Percentiles rank a stretch among this genome's conserved stretches.
These are phyloP conservation scores for Mesocricetus auratus DNA, from an alignment of 2,113 vertebrate species.

Conservation along the genomic window DNA sequence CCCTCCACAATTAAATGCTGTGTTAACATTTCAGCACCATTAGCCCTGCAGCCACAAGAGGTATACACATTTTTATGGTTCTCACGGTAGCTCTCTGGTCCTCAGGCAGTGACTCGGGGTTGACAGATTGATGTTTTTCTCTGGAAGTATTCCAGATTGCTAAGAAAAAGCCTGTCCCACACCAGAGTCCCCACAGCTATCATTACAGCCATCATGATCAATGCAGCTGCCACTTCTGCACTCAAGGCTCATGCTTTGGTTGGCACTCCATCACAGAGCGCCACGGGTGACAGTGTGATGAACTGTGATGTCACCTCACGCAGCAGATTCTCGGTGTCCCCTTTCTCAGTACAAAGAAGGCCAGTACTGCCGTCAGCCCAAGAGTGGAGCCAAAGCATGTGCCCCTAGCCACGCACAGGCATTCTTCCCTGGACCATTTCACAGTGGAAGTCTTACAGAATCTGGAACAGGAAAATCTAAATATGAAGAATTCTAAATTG, in stretches of 20 bases:
- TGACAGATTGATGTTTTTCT: background rate
- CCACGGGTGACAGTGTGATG: background rate
- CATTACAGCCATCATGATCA: background rate
- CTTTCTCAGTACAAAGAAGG: background rate
- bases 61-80: background rate
- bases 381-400: background rate
- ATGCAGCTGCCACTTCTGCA: background rate
- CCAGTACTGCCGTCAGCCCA: background rate
- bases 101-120: background rate
- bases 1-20: background rate
- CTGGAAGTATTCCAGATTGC: background rate
- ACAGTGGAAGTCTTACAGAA: background rate
- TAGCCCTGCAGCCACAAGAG: background rate
- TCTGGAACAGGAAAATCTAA: background rate
- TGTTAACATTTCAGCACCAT: background rate
- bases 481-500: background rate
- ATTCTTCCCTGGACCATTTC: background rate
- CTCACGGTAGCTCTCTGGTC: background rate
- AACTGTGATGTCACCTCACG: background rate
- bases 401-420: background rate
- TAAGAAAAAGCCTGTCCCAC: background rate
- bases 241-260: background rate
- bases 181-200: background rate
- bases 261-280: background rate
- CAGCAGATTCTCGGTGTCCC: background rate